These are phyloP conservation scores for Platygyra sinensis DNA, from an alignment of 64 coral and sea anemone species.

Conservation along the genomic window DNA sequence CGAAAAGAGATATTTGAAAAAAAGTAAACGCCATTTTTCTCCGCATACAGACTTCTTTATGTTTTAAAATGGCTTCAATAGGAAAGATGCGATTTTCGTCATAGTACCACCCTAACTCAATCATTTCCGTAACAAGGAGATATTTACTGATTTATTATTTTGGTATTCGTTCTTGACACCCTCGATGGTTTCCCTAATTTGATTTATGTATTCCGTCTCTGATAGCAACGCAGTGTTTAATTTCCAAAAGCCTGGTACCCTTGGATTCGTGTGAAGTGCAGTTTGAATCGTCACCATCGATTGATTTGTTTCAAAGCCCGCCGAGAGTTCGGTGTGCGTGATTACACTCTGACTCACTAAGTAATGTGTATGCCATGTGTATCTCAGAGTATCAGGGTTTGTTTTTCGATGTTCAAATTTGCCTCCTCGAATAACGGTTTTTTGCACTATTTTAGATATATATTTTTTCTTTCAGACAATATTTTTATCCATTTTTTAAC, in stretches of 20 bases:
- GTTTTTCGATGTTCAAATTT: too few species aligned
- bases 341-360: background rate
- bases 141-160: background rate
- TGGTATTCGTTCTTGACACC: background rate
- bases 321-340: background rate
- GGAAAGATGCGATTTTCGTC: too few species aligned
- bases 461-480: too few species aligned
- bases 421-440: too few species aligned
- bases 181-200: background rate
- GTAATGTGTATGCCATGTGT: too few species aligned
- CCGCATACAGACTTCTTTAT: too few species aligned
- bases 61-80: too few species aligned
- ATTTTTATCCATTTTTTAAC: too few species aligned
- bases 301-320: conserved; percentile 9
- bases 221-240: conserved; percentile 12
- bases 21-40: too few species aligned
- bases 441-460: too few species aligned
- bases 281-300: background rate
- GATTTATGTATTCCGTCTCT: background rate
- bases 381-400: conserved; percentile 6
- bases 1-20: too few species aligned
- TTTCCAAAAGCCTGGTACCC: conserved; percentile 12
- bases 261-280: conserved; percentile 2
- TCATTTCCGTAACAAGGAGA: background rate
- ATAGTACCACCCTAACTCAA: too few species aligned